Evolutionary conservation across 2,888 invertebrate species (phyloP), one percentile per base, ranked within the genome.

Genomic region (Bhutanitis thaidina): DNA sequence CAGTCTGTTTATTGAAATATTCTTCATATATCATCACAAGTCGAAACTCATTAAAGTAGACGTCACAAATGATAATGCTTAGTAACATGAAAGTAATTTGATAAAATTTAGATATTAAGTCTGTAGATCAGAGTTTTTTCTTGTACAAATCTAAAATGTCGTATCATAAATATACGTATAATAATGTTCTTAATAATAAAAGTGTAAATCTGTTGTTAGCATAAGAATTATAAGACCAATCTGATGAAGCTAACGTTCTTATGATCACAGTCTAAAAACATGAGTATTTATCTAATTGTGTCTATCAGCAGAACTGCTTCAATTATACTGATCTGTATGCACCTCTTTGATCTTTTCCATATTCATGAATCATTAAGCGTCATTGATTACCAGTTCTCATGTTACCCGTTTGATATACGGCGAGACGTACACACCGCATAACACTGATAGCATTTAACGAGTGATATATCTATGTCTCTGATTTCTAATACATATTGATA

Each of bases 301-400:
- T 32, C 25, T 30, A 37, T 50, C 49, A 10, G 27, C n/a, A 30
- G 20, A 30, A 32, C 16, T 43, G 35, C 35, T 16, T 32, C 52
- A 43, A 52, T 52, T 43, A 52, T 40, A 43, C 32, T 5, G 46
- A 37, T 46, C 45, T 41, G 20, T 27, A 14, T 41, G 41, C 43
- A 37, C 20, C 41, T 36, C 43, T 46, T 41, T 52, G 46, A 52
- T 52, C 41, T 52, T 37, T 52, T 37, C 40, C 46, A 52, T 46
- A 52, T 52, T 52, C 46, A 52, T 52, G 46, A 52, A 46, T 43
- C 41, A 52, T 41, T 52, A 36, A 44, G 29, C 45, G 36, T 46
- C 51, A 51, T 41, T 51, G 51, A 51, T 51, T 41, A 30, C 51
- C 40, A 36, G 30, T 40, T 51, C 51, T 51, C 45, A 25, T 41